Evolutionary conservation across 1,140 invertebrate genomes (phyloP).

Genomic region (Caenorhabditis inopinata): DNA sequence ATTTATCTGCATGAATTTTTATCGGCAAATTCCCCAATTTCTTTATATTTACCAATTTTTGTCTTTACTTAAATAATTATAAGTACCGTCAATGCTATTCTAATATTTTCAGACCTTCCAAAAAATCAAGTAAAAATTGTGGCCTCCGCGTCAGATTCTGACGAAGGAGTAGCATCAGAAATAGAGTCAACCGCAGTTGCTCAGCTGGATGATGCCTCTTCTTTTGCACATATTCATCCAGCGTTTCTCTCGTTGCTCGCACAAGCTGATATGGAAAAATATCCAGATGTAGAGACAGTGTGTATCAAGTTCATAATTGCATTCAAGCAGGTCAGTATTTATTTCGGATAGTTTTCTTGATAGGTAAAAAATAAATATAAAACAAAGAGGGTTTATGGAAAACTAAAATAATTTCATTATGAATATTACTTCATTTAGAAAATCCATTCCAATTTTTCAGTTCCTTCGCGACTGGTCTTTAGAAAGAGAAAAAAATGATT

Average conservation of each 20-base stretch:
- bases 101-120: constrained; percentile 23
- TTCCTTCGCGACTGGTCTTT: constrained; percentile 3
- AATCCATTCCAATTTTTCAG: too few species aligned
- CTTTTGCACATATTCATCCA: constrained; percentile 27
- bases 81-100: too few species aligned
- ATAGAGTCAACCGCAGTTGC: not conserved
- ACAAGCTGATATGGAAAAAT: not conserved
- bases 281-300: constrained; percentile 12
- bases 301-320: constrained; percentile 34
- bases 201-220: constrained; percentile 4
- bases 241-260: not conserved
- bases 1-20: too few species aligned
- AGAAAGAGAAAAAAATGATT: not conserved
- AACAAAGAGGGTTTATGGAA: too few species aligned
- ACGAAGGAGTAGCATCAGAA: not conserved
- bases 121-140: not conserved
- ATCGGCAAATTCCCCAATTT: too few species aligned
- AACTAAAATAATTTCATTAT: too few species aligned
- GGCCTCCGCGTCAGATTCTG: constrained; percentile 6
- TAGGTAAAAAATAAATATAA: too few species aligned
- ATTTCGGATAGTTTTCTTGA: too few species aligned
- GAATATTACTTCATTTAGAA: too few species aligned
- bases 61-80: too few species aligned
- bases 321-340: constrained; percentile 4
- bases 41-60: too few species aligned